Percentiles rank a stretch among this genome's conserved stretches.
phyloP scores from a whole-genome alignment of 2,797 vertebrate genomes.

The Oryzias sinensis region DNA sequence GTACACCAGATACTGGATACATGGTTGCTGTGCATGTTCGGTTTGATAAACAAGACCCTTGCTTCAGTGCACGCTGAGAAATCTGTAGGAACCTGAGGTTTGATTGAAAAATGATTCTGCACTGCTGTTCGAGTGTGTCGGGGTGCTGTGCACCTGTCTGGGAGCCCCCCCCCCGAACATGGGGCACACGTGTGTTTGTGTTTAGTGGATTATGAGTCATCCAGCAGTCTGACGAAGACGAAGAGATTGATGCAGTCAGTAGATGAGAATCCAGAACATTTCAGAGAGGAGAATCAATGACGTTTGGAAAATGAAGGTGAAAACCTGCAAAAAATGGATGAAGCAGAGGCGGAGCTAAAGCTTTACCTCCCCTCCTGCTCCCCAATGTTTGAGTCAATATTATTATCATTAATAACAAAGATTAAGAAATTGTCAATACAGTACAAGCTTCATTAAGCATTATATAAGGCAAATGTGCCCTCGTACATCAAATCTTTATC shows the following conservation, averaged over 20 bases:
- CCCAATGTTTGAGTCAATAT: no score
- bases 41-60: constrained; percentile 46
- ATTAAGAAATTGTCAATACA: no score
- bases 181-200: constrained; percentile 12
- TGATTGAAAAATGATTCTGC: constrained; percentile 58
- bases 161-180: constrained; percentile 28
- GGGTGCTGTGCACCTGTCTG: constrained; percentile 30
- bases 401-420: no score
- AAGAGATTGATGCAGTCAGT: constrained; percentile 59
- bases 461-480: no score
- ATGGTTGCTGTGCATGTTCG: background rate
- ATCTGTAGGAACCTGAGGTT: constrained; percentile 43
- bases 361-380: no score
- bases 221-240: constrained; percentile 48
- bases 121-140: constrained; percentile 32
- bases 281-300: constrained; percentile 29
- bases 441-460: no score
- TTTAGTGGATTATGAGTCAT: constrained; percentile 63
- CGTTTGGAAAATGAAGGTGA: constrained; percentile 18
- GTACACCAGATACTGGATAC: no score
- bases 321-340: constrained; percentile 1
- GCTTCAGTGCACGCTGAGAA: constrained; percentile 45
- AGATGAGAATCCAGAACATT: constrained; percentile 45
- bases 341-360: background rate
- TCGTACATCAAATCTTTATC: no score